Percentiles rank a stretch among this genome's conserved stretches.
These are phyloP conservation scores for Diuraphis noxia DNA, from an alignment of 1,140 invertebrate genomes.

Conservation along the genomic window DNA sequence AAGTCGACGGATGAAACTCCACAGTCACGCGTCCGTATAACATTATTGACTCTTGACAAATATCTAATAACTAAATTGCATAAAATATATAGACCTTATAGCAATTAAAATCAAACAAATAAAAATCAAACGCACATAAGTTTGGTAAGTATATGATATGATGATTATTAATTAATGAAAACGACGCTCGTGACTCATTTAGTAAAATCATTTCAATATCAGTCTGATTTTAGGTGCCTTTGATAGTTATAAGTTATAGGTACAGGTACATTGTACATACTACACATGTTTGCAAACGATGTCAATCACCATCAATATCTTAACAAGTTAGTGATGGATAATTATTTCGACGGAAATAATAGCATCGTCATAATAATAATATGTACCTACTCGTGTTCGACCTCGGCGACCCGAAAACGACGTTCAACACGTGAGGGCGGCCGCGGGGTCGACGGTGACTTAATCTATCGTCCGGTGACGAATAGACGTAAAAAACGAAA, in stretches of 20 bases:
- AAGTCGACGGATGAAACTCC: not conserved
- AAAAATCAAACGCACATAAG: not conserved
- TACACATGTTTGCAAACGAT: not conserved
- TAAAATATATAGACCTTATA: too few species aligned
- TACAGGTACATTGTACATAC: not conserved
- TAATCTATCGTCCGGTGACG: not conserved
- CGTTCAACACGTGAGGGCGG: not conserved
- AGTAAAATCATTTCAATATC: not conserved
- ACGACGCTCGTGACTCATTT: not conserved
- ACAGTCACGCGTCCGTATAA: not conserved
- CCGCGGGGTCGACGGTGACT: not conserved
- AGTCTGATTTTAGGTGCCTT: not conserved
- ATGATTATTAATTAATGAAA: not conserved
- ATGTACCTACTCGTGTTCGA: not conserved
- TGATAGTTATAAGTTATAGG: too few species aligned
- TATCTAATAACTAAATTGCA: not conserved
- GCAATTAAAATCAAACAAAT: not conserved
- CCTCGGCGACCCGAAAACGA: not conserved
- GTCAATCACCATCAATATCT: conserved; percentile 6
- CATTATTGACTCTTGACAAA: not conserved
- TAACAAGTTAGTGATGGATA: not conserved
- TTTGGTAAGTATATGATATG: not conserved
- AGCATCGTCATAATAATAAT: not conserved
- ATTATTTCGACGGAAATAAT: not conserved
- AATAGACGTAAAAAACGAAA: not conserved